Conservation (phyloP, 2,888 invertebrate genomes). For the Phrixothrix hirtus region DNA sequence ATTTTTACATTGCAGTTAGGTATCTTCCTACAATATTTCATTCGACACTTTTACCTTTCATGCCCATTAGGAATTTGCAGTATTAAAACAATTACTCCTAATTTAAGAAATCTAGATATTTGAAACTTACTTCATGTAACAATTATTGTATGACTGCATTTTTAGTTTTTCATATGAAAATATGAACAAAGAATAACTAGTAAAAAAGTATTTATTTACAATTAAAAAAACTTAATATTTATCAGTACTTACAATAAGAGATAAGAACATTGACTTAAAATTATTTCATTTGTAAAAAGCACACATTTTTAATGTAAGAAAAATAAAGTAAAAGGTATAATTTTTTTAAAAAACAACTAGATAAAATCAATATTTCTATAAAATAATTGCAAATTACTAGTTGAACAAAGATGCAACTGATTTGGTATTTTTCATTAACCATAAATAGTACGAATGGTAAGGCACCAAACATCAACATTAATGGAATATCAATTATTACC, state of each 20-base stretch:
- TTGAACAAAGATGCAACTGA: too few relatives aligned
- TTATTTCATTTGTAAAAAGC: too few relatives aligned
- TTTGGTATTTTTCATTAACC: background rate
- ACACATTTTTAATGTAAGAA: background rate
- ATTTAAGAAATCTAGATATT: too few relatives aligned
- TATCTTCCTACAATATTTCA: slow-evolving; percentile 1
- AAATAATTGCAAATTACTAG: too few relatives aligned
- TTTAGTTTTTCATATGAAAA: background rate
- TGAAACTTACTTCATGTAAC: too few relatives aligned
- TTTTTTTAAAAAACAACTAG: background rate
- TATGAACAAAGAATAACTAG: background rate
- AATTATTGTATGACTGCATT: too few relatives aligned
- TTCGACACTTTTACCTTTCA: background rate
- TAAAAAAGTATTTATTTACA: slow-evolving; percentile 16
- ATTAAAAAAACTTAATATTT: slow-evolving; percentile 3
- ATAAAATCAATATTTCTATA: too few relatives aligned
- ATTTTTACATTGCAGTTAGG: too few relatives aligned
- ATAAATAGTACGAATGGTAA: background rate
- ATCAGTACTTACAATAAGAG: slow-evolving; percentile 10
- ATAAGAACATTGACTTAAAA: slow-evolving; percentile 1
- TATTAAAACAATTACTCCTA: too few relatives aligned
- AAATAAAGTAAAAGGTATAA: background rate
- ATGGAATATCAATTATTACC: background rate
- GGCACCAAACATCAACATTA: slow-evolving; percentile 4
- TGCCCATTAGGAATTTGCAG: too few relatives aligned